Evolutionary conservation across 2,888 invertebrate genomes (phyloP).

Genomic region (Agonum fuliginosum): DNA sequence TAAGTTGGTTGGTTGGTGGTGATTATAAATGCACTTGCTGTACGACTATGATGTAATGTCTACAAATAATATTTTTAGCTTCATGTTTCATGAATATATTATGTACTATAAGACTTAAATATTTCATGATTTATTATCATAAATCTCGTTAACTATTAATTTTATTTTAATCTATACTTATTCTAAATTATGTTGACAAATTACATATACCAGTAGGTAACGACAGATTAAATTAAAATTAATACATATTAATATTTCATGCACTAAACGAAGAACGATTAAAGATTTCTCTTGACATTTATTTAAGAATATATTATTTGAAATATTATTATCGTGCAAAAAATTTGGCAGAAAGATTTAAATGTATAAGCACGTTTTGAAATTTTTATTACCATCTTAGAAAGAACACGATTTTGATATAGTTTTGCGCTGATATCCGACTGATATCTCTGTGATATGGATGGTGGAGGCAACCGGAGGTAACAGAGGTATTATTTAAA

Average conservation of each 20-base stretch:
- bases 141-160: conserved; percentile 1
- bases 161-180: neutral
- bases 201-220: neutral
- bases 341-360: too few relatives aligned
- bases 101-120: neutral
- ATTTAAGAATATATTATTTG: too few relatives aligned
- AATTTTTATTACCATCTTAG: too few relatives aligned
- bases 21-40: neutral
- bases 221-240: conserved; percentile 15
- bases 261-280: too few relatives aligned
- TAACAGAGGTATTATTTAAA: too few relatives aligned
- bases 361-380: too few relatives aligned
- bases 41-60: neutral
- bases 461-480: too few relatives aligned
- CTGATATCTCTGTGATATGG: too few relatives aligned
- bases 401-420: too few relatives aligned
- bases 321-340: too few relatives aligned
- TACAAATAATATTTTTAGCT: conserved; percentile 14
- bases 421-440: too few relatives aligned
- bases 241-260: conserved; percentile 11
- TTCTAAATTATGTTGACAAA: conserved; percentile 20
- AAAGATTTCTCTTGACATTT: too few relatives aligned
- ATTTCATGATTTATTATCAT: conserved; percentile 11
- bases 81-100: conserved; percentile 7
- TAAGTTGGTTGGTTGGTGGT: neutral